Evolutionary conservation across 2,888 invertebrate species (phyloP).

Genomic region (Eupeodes latifasciatus): DNA sequence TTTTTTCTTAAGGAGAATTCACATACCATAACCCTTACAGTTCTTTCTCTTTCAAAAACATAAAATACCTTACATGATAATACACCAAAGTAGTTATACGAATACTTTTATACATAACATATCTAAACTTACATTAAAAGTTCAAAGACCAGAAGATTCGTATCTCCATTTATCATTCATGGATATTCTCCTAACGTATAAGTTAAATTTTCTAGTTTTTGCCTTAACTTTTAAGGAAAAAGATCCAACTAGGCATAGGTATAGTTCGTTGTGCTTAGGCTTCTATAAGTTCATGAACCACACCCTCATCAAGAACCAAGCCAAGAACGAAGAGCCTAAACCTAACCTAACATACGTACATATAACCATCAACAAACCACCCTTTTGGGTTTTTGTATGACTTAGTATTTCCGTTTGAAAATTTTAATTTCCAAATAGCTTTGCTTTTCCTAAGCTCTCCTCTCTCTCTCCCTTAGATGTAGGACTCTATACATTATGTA

Average conservation of each 20-base stretch:
- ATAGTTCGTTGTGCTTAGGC: not conserved
- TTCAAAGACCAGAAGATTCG: slow-evolving; percentile 57
- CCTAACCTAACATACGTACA: no score
- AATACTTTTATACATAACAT: not conserved
- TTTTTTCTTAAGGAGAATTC: no score
- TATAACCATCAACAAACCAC: not conserved
- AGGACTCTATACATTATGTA: not conserved
- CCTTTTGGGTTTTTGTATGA: slow-evolving; percentile 24
- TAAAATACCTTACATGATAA: no score
- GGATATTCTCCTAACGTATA: not conserved
- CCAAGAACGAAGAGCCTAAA: no score
- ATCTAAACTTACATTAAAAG: slow-evolving; percentile 17
- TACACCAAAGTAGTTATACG: no score
- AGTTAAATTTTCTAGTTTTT: slow-evolving; percentile 8
- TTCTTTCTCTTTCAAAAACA: no score
- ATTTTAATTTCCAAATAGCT: slow-evolving; percentile 75
- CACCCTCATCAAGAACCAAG: slow-evolving; percentile 8
- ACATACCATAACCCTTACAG: no score
- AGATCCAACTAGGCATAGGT: not conserved
- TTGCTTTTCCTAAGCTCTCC: slow-evolving; percentile 29
- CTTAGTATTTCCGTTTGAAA: slow-evolving; percentile 70
- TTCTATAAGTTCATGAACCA: slow-evolving; percentile 6
- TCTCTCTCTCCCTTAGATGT: no score
- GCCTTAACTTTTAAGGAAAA: slow-evolving; percentile 14
- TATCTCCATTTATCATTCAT: slow-evolving; percentile 9